A percentile compares a stretch with the other conserved stretches of the same genome.
Conservation (phyloP, 2,797 vertebrate species). For the Galagoides demidoff region DNA sequence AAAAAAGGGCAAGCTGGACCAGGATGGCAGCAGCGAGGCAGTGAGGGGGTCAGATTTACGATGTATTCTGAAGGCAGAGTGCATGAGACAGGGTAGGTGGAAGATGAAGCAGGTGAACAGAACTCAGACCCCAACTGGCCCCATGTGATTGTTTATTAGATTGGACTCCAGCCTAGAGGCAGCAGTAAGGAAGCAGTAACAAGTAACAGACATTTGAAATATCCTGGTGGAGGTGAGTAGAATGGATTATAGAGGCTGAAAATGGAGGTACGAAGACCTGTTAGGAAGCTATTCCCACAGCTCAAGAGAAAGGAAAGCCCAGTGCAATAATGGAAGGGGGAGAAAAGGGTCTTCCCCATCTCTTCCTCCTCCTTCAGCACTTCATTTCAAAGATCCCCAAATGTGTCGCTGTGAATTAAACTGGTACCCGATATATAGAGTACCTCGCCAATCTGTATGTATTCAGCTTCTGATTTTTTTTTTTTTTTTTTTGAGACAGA, state of each 20-base stretch:
- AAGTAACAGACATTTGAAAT: background rate
- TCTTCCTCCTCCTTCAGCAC: background rate
- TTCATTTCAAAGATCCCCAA: background rate
- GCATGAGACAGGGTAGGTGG: background rate
- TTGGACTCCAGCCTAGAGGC: too few species aligned
- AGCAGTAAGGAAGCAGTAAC: background rate
- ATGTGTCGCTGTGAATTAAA: background rate
- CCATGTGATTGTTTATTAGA: background rate
- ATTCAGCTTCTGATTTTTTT: background rate
- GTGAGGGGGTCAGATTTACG: background rate
- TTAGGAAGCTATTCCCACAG: background rate
- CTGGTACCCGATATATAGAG: background rate
- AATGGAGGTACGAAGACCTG: background rate
- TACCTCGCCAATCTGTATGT: background rate
- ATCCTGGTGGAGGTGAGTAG: background rate
- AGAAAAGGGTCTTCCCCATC: background rate
- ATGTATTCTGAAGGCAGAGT: background rate
- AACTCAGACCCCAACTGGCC: background rate
- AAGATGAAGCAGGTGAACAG: background rate
- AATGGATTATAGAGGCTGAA: background rate
- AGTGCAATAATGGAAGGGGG: background rate
- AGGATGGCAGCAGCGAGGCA: background rate
- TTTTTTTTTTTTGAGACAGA: too few species aligned
- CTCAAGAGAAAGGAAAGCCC: background rate
- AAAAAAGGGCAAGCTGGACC: accelerated